phyloP scores from a whole-genome alignment of 2,888 invertebrate species.

The Agrotis ipsilon region DNA sequence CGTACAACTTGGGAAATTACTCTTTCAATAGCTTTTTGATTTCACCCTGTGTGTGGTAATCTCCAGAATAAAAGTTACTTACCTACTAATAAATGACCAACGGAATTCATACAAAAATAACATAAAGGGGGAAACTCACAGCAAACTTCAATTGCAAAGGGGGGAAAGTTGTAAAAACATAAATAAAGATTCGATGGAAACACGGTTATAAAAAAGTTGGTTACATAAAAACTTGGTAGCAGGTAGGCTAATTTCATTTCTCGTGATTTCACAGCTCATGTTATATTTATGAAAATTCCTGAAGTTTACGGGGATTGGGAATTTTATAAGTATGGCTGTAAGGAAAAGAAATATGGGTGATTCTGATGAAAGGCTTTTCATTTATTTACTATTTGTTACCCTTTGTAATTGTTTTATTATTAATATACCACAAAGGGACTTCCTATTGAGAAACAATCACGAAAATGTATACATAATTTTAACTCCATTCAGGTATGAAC shows the following conservation, averaged over 20 bases:
- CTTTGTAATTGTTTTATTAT: neutral
- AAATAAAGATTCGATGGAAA: conserved; percentile 54
- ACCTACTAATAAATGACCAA: conserved; percentile 10
- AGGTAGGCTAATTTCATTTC: conserved; percentile 58
- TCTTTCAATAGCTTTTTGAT: neutral
- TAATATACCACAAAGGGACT: neutral
- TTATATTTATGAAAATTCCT: conserved; percentile 45
- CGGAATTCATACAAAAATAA: conserved; percentile 20
- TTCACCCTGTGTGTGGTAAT: neutral
- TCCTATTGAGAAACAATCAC: neutral
- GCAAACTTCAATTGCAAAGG: conserved; percentile 10
- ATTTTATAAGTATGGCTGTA: conserved; percentile 6
- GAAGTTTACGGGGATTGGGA: conserved; percentile 7
- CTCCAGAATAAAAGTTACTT: neutral
- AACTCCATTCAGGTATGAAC: neutral
- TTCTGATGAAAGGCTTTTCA: neutral
- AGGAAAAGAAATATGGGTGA: neutral
- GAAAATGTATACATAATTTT: neutral
- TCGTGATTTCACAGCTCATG: conserved; percentile 56
- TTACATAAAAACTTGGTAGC: conserved; percentile 54
- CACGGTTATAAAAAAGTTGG: conserved; percentile 54
- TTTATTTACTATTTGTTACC: neutral
- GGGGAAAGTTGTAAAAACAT: conserved; percentile 46
- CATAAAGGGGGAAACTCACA: conserved; percentile 5
- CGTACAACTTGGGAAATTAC: neutral